phyloP scores from a whole-genome alignment of 1,140 invertebrate species.

The Ceratitis capitata region DNA sequence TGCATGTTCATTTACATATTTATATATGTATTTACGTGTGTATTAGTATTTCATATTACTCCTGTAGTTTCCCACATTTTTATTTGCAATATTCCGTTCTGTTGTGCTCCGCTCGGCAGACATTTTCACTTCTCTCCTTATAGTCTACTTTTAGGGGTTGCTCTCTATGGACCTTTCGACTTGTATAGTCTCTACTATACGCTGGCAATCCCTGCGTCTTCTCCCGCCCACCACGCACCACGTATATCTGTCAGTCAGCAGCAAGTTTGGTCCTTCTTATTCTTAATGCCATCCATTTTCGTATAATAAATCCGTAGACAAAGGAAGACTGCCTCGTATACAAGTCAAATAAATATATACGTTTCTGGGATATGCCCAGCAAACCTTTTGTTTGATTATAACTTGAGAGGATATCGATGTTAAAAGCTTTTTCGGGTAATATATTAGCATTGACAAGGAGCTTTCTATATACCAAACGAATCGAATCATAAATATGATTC shows the following conservation, averaged over 20 bases:
- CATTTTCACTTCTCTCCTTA: not conserved
- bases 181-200: not conserved
- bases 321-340: not conserved
- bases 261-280: conserved; percentile 9
- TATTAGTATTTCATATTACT: not conserved
- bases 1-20: not conserved
- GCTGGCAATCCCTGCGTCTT: not conserved
- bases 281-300: conserved; percentile 33
- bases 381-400: too few species aligned
- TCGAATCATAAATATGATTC: too few species aligned
- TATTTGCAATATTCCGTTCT: not conserved
- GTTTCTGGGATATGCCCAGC: too few species aligned
- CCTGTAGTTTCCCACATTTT: not conserved
- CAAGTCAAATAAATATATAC: too few species aligned
- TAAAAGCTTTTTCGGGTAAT: too few species aligned
- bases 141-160: conserved; percentile 4
- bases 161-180: not conserved
- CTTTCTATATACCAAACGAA: too few species aligned
- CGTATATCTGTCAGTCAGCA: conserved; percentile 7
- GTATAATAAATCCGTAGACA: conserved; percentile 20
- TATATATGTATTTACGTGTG: not conserved
- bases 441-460: too few species aligned
- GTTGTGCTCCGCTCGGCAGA: not conserved
- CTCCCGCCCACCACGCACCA: too few species aligned
- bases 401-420: too few species aligned